Conservation (phyloP, 1,140 invertebrate species). For the Ceratosolen fusciceps region DNA sequence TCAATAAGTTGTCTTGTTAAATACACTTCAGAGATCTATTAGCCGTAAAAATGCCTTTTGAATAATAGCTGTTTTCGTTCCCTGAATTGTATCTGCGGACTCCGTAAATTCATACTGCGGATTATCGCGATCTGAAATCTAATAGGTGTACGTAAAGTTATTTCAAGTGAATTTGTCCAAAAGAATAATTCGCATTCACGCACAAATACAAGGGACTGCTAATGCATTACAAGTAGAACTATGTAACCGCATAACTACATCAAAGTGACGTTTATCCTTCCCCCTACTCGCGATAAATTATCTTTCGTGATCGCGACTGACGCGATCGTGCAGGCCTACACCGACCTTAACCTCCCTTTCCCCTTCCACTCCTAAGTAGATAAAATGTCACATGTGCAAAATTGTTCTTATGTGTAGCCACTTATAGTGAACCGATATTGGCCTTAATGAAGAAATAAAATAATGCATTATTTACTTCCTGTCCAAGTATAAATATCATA, state of each 20-base stretch:
- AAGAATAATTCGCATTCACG: not conserved
- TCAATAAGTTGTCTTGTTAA: no score
- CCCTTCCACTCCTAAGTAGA: not conserved
- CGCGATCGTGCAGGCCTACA: slow-evolving; percentile 46
- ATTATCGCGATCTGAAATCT: not conserved
- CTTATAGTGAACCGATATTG: not conserved
- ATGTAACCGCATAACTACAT: slow-evolving; percentile 39
- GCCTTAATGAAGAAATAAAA: no score
- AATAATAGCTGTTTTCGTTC: no score
- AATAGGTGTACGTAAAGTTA: not conserved
- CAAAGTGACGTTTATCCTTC: slow-evolving; percentile 34
- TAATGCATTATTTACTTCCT: no score
- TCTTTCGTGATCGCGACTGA: slow-evolving; percentile 4
- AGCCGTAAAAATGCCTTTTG: no score
- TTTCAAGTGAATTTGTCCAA: not conserved
- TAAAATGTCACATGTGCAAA: not conserved
- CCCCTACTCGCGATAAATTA: slow-evolving; percentile 38
- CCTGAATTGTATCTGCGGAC: no score
- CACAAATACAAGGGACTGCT: not conserved
- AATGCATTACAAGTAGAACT: not conserved
- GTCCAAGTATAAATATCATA: no score
- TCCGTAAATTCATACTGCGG: not conserved
- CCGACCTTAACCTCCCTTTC: slow-evolving; percentile 55
- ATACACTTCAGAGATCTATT: no score
- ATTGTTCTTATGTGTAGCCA: not conserved